Conservation (phyloP, 1,140 invertebrate genomes). For the Phortica variegata region DNA sequence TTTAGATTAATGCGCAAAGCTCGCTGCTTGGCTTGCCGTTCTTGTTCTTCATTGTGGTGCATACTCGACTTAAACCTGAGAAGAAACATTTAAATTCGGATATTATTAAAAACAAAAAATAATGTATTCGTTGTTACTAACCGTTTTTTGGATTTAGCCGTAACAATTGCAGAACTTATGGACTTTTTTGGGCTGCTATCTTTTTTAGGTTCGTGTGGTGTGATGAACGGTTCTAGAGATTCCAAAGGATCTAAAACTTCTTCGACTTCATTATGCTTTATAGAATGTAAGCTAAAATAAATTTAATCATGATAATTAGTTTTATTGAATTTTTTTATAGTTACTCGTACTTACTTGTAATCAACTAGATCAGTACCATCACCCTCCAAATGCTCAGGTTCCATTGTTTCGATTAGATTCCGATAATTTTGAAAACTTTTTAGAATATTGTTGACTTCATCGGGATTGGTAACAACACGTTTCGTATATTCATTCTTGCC, state of each 20-base stretch:
- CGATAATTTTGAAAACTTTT: slow-evolving; percentile 48
- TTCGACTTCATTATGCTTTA: slow-evolving; percentile 14
- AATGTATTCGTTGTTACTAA: neutral
- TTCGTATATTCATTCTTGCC: slow-evolving; percentile 45
- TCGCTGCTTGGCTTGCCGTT: slow-evolving; percentile 56
- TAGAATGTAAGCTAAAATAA: slow-evolving; percentile 17
- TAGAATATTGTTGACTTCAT: slow-evolving; percentile 39
- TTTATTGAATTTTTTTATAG: neutral
- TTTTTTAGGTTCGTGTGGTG: slow-evolving; percentile 14
- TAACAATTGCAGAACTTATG: slow-evolving; percentile 7
- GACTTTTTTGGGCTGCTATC: neutral
- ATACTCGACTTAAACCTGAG: slow-evolving; percentile 42
- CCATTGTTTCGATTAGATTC: slow-evolving; percentile 57
- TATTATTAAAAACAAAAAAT: neutral
- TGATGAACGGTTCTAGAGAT: slow-evolving; percentile 38
- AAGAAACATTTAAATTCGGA: neutral
- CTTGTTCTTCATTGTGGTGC: slow-evolving; percentile 41
- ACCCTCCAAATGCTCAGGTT: slow-evolving; percentile 57
- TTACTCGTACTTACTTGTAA: slow-evolving; percentile 22
- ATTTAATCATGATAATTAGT: neutral
- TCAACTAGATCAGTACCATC: slow-evolving; percentile 37
- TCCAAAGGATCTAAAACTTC: slow-evolving; percentile 40
- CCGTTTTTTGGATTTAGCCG: slow-evolving; percentile 40
- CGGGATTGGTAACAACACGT: slow-evolving; percentile 31
- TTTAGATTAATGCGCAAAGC: slow-evolving; percentile 58